Base-by-base conservation (phyloP, 2,113 vertebrate species). In the Pollachius pollachius region DNA sequence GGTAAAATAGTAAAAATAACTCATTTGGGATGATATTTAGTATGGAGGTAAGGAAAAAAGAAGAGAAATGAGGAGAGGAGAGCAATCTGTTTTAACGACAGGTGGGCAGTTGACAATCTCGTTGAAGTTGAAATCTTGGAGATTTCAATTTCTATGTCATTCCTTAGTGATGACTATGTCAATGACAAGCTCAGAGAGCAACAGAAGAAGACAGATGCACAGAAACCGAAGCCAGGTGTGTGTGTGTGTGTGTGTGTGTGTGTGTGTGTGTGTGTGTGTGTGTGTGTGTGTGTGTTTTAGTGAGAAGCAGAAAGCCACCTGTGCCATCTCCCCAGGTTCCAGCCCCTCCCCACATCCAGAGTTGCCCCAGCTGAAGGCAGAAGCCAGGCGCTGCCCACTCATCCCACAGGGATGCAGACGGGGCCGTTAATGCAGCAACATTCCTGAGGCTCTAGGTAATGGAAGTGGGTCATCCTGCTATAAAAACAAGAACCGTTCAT, bases 391-490 rank as follows among this genome's bases (percentile, higher is more conserved):
- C 74, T 69, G 54, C 69, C 72, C 52, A 70, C 72, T 67, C 27
- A 37, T 71, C 73, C 56, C 30, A 37, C 16, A 58, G 52, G 52
- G 52, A 54, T 13, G 52, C 64, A 60, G 78, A 76, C 59, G 62
- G 74, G 65, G 67, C 61, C 63, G 83, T 75, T 76, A 76, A 79
- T 71, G 57, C 77, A 13, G 27, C 79, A 17, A 71, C 76, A 82
- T 89, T 88, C 86, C 78, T 72, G 77, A 64, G 77, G 68, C 68
- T 61, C 75, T 72, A 64, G 77, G 72, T 81, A 83, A 83, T 82
- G 78, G 79, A 82, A 80, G 73, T 75, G 75, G 81, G 64, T 80
- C 69, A 80, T 77, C 81, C 76, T 83, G 83, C 80, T 79, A 83
- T 88, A 77, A 85, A 87, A 57, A 77, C 85, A 85, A 57, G 5